phyloP scores from a whole-genome alignment of 2,113 vertebrate species.

The Phalacrocorax carbo region DNA sequence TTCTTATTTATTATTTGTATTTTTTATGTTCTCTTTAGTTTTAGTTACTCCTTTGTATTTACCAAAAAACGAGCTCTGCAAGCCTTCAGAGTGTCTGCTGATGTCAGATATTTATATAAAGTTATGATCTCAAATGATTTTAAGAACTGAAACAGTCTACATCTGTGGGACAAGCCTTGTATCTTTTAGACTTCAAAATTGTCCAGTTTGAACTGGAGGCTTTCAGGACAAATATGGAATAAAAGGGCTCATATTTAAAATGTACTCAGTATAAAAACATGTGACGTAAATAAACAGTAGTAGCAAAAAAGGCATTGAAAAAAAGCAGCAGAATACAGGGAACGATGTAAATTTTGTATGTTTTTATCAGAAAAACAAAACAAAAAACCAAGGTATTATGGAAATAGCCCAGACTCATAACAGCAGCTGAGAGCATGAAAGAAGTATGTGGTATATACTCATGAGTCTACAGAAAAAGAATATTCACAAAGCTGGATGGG shows the following conservation, averaged over 20 bases:
- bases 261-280: background rate
- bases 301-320: background rate
- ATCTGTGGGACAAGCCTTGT: background rate
- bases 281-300: background rate
- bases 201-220: background rate
- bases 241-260: background rate
- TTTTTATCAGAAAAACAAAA: background rate
- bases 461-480: background rate
- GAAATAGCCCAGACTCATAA: background rate
- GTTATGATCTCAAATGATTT: conserved; percentile 17
- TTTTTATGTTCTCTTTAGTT: conserved; percentile 23
- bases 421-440: background rate
- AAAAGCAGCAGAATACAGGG: background rate
- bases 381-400: background rate
- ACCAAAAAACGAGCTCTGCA: background rate
- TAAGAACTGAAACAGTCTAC: background rate
- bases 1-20: background rate
- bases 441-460: background rate
- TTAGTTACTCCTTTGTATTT: conserved; percentile 24
- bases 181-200: background rate
- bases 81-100: background rate
- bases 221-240: background rate
- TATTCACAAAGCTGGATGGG: background rate
- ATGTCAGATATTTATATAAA: conserved; percentile 30
- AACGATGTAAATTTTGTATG: background rate